These are phyloP conservation scores for Saccopteryx leptura DNA, from an alignment of 2,113 vertebrate genomes.

Conservation along the genomic window DNA sequence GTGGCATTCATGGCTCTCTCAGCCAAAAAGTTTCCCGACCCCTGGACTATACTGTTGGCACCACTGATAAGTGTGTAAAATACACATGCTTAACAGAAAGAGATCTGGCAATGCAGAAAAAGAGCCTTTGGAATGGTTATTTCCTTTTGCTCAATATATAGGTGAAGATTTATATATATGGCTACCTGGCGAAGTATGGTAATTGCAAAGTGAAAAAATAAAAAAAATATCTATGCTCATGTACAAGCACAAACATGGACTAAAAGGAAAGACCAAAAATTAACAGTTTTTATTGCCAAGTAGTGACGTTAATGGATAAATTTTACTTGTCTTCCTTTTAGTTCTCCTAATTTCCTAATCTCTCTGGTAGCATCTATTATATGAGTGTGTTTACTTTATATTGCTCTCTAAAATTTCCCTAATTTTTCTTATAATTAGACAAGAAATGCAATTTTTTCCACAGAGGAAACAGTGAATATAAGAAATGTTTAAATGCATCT, in stretches of 20 bases:
- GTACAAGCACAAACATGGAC: neutral
- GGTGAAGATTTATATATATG: neutral
- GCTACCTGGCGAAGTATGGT: neutral
- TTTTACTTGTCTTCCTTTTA: neutral
- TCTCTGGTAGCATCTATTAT: neutral
- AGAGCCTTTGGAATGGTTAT: neutral
- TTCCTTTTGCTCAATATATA: neutral
- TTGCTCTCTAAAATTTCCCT: neutral
- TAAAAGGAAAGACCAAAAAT: neutral
- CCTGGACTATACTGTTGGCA: neutral
- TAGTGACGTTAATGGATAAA: neutral
- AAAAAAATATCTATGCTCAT: neutral
- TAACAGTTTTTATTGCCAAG: neutral
- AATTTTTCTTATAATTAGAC: neutral
- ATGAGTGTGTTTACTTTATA: neutral
- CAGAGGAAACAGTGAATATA: neutral
- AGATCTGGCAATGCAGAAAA: neutral
- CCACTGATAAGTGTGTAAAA: neutral
- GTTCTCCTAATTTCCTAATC: conserved; percentile 6
- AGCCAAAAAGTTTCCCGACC: too few relatives aligned
- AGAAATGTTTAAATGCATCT: neutral
- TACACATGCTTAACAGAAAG: neutral
- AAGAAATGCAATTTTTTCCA: neutral
- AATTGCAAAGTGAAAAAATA: neutral
- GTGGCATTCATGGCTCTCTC: too few relatives aligned